Conservation (phyloP, 1,140 invertebrate species). For the Scaptomyza graminum region DNA sequence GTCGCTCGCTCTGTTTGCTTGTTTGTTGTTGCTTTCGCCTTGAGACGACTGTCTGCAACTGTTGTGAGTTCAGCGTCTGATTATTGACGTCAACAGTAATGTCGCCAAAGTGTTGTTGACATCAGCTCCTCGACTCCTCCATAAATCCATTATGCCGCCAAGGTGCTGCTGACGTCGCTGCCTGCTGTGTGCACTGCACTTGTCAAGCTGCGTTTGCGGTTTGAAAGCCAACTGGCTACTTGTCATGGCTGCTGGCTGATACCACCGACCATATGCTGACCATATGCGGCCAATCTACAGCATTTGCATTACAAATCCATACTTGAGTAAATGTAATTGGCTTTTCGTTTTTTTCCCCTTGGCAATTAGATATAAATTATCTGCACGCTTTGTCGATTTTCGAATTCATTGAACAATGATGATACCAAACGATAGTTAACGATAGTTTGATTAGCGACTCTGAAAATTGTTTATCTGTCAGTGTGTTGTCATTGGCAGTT, state of each 20-base stretch:
- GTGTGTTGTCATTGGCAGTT: conserved; percentile 46
- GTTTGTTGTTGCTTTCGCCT: conserved; percentile 61
- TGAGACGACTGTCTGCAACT: conserved; percentile 66
- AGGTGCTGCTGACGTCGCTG: conserved; percentile 44
- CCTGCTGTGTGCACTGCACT: conserved; percentile 72
- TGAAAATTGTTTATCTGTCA: conserved; percentile 24
- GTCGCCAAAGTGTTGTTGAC: conserved; percentile 72
- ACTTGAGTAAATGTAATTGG: conserved; percentile 58
- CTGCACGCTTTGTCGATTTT: conserved; percentile 76
- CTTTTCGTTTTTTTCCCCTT: conserved; percentile 30
- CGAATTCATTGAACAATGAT: conserved; percentile 75
- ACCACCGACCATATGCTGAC: conserved; percentile 9
- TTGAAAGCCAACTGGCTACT: conserved; percentile 62
- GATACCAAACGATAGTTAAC: conserved; percentile 43
- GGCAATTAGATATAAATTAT: conserved; percentile 77
- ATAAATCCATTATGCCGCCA: conserved; percentile 64
- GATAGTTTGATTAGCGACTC: too few species aligned
- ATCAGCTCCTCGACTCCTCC: conserved; percentile 39
- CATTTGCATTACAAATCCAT: conserved; percentile 75
- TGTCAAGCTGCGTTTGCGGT: conserved; percentile 70
- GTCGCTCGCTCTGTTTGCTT: conserved; percentile 3
- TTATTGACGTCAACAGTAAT: conserved; percentile 68
- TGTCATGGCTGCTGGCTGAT: conserved; percentile 46
- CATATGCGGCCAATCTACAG: conserved; percentile 25
- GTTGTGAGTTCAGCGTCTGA: conserved; percentile 73